These are phyloP conservation scores for Oxyteleia sp. DNA, from an alignment of 2,888 invertebrate genomes.

Conservation along the genomic window DNA sequence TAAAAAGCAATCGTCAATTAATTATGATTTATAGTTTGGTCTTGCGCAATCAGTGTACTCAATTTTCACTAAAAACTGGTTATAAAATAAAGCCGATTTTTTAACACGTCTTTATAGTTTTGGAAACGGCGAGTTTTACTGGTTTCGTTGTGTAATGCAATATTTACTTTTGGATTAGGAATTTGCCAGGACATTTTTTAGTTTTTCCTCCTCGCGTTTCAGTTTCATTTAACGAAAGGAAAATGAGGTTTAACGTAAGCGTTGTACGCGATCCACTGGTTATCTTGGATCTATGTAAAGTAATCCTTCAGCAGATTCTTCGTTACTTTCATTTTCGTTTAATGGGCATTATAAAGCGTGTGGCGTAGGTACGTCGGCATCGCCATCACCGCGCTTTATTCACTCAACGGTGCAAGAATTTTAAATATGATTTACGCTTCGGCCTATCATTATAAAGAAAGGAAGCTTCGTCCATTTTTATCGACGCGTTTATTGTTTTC, in stretches of 20 bases:
- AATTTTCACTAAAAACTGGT: slow-evolving; percentile 14
- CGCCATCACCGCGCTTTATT: not conserved
- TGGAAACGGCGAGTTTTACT: too few species aligned
- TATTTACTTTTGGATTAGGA: not conserved
- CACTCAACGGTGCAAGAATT: slow-evolving; percentile 13
- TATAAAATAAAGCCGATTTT: not conserved
- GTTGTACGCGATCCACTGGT: not conserved
- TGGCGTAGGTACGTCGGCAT: not conserved
- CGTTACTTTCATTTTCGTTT: slow-evolving; percentile 55
- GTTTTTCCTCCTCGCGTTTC: too few species aligned
- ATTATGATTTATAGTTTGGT: slow-evolving; percentile 25
- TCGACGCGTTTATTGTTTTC: not conserved
- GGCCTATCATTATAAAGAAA: slow-evolving; percentile 2
- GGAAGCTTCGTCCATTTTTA: slow-evolving; percentile 34
- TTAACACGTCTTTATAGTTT: too few species aligned
- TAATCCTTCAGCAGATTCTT: slow-evolving; percentile 2
- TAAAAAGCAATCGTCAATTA: slow-evolving; percentile 31
- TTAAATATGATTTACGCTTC: slow-evolving; percentile 3
- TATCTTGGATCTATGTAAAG: slow-evolving; percentile 4
- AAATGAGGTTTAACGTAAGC: slow-evolving; percentile 4
- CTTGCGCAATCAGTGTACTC: slow-evolving; percentile 15
- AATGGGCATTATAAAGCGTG: slow-evolving; percentile 28
- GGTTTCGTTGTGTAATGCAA: not conserved
- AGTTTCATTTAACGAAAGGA: not conserved
- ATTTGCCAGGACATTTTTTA: not conserved